These are phyloP conservation scores for Rallus crepitans DNA, from an alignment of 2,797 vertebrate species.

Conservation along the genomic window DNA sequence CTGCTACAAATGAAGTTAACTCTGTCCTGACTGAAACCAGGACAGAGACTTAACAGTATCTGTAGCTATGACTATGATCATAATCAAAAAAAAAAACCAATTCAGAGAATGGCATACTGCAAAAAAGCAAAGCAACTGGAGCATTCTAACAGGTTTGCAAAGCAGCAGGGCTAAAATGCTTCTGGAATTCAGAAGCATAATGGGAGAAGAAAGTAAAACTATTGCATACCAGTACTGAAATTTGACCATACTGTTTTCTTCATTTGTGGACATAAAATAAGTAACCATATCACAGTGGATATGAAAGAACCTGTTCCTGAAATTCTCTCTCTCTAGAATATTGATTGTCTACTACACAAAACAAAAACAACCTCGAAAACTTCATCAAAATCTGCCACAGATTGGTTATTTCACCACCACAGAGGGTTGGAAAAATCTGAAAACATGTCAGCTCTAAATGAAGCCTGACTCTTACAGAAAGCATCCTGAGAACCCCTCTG, in stretches of 20 bases:
- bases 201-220: neutral
- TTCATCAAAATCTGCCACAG: neutral
- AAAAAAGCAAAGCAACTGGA: neutral
- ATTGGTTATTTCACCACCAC: neutral
- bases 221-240: neutral
- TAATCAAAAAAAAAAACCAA: neutral
- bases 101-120: neutral
- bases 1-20: too few species aligned
- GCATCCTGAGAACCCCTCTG: neutral
- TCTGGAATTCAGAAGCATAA: neutral
- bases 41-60: neutral
- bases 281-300: too few species aligned
- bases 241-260: neutral
- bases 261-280: too few species aligned
- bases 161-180: neutral
- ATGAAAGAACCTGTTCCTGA: neutral
- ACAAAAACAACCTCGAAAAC: neutral
- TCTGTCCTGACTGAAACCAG: too few species aligned
- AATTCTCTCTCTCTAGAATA: neutral
- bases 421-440: neutral
- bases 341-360: neutral
- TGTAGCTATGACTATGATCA: neutral
- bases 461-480: neutral
- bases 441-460: neutral
- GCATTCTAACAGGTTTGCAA: neutral